phyloP scores from a whole-genome alignment of 23 tunicate species.

The Oikopleura dioica region DNA sequence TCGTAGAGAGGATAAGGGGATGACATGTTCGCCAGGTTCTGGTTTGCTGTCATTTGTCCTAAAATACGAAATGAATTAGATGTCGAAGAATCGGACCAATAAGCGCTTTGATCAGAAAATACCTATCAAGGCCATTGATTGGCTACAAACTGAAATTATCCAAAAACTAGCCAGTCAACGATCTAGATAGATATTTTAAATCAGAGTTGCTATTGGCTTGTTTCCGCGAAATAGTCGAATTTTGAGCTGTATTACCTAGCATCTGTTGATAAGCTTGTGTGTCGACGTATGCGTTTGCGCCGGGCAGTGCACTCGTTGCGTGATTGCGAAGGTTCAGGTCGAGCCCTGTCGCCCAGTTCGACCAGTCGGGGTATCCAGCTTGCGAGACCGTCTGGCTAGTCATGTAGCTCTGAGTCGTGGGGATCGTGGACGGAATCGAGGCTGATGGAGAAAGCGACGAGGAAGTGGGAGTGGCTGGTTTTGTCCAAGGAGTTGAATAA shows the following conservation, averaged over 20 bases:
- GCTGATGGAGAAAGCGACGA: neutral
- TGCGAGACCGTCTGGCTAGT: neutral
- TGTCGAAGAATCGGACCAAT: too few species aligned
- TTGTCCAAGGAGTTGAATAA: neutral
- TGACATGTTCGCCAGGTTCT: neutral
- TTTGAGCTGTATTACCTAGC: too few species aligned
- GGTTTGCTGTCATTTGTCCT: too few species aligned
- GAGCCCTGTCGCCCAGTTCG: constrained; percentile 6
- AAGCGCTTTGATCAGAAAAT: too few species aligned
- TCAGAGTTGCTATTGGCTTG: too few species aligned
- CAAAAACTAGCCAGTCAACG: too few species aligned
- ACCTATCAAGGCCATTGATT: too few species aligned
- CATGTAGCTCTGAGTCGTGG: neutral
- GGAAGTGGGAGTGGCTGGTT: neutral
- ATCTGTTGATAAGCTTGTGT: neutral
- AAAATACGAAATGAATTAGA: too few species aligned
- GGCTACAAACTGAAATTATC: too few species aligned
- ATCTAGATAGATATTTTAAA: too few species aligned
- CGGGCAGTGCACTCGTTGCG: neutral
- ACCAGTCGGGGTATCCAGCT: neutral
- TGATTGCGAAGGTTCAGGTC: neutral
- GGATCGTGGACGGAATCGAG: neutral
- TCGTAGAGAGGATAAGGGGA: neutral
- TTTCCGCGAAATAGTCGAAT: too few species aligned
- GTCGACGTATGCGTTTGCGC: neutral